These are phyloP conservation scores for Drosophila insularis DNA, from an alignment of 1,140 invertebrate genomes.

Conservation along the genomic window DNA sequence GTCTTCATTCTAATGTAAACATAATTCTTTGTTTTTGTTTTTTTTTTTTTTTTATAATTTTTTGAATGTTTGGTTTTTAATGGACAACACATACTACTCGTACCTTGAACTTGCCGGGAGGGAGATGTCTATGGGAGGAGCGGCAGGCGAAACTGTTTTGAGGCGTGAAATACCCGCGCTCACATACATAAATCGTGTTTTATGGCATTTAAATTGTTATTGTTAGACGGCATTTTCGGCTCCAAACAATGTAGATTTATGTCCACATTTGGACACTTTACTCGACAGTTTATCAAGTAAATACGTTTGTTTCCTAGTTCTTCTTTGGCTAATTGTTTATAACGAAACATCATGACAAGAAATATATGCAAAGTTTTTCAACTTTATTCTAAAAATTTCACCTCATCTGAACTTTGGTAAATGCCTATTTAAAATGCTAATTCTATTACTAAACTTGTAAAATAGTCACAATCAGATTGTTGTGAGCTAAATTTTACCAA, in stretches of 20 bases:
- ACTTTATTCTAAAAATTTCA: too few relatives aligned
- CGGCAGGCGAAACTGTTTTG: neutral
- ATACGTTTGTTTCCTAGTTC: neutral
- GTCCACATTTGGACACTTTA: neutral
- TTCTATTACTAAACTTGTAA: too few relatives aligned
- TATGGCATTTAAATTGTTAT: constrained; percentile 14
- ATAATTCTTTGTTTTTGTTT: constrained; percentile 7
- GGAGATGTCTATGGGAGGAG: neutral
- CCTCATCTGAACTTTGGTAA: too few relatives aligned
- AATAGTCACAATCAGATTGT: too few relatives aligned
- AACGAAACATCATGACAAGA: too few relatives aligned
- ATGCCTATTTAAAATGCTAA: too few relatives aligned
- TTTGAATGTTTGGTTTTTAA: neutral
- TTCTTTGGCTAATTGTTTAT: neutral
- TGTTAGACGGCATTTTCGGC: neutral
- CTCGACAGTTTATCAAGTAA: neutral
- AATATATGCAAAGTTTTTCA: too few relatives aligned
- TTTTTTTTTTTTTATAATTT: neutral
- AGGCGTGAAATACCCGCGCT: constrained; percentile 9
- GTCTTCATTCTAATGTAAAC: constrained; percentile 5
- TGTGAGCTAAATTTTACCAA: too few relatives aligned
- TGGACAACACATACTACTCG: neutral
- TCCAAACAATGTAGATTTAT: neutral
- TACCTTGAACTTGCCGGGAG: constrained; percentile 15
- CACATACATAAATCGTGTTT: constrained; percentile 13